Conservation (phyloP, 2,113 vertebrate genomes). For the Pongo abelii region DNA sequence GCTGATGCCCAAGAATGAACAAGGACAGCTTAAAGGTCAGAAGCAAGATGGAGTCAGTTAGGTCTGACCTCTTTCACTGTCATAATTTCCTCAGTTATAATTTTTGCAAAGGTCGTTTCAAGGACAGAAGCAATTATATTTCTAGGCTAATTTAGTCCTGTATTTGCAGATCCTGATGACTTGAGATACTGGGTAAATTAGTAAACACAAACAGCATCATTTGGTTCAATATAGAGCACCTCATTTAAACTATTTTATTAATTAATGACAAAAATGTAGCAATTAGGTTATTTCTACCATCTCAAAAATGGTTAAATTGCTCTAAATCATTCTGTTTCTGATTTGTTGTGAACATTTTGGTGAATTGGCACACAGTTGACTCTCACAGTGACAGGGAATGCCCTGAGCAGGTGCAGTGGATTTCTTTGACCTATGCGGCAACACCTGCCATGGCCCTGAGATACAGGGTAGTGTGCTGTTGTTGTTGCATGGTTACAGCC, state of each 20-base stretch:
- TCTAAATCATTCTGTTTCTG: background rate
- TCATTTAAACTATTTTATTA: background rate
- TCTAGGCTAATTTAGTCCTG: background rate
- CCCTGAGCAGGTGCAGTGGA: accelerated
- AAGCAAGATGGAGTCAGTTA: too few species aligned
- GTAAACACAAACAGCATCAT: background rate
- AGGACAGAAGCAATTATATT: background rate
- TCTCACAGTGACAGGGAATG: accelerated
- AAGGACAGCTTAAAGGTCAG: too few species aligned
- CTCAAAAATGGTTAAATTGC: too few species aligned
- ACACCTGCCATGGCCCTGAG: accelerated
- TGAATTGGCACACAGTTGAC: accelerated
- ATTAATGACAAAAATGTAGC: background rate
- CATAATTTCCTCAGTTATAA: too few species aligned
- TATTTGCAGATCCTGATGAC: background rate
- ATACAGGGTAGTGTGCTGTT: accelerated
- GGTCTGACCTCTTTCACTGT: too few species aligned
- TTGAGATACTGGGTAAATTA: accelerated
- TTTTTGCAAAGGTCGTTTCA: background rate
- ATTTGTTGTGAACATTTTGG: too few species aligned
- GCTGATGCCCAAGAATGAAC: too few species aligned
- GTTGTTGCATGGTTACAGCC: background rate
- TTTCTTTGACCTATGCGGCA: accelerated
- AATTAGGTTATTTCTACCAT: background rate
- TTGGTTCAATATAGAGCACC: background rate